These are phyloP conservation scores for Drosophila leonis DNA, from an alignment of 2,888 invertebrate genomes.

Conservation along the genomic window DNA sequence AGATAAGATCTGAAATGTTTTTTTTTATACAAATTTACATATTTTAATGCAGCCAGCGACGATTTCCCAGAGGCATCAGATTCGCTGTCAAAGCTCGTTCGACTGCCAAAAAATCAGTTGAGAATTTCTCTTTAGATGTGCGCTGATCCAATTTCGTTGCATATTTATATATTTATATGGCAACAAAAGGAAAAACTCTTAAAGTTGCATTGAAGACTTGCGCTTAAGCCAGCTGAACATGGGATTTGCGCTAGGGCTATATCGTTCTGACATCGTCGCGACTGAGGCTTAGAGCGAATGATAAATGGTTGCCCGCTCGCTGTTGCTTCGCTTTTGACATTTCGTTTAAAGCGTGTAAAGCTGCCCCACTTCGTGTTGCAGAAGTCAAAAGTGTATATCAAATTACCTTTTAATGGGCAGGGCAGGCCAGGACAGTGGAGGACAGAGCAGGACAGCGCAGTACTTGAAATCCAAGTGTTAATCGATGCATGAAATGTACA, in stretches of 20 bases:
- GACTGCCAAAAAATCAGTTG: conserved; percentile 32
- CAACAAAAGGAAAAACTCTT: conserved; percentile 14
- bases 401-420: conserved; percentile 71
- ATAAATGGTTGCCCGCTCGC: conserved; percentile 59
- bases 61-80: conserved; percentile 72
- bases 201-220: conserved; percentile 19
- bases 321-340: conserved; percentile 35
- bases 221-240: conserved; percentile 10
- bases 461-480: conserved; percentile 32
- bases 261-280: conserved; percentile 47
- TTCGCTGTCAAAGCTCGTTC: conserved; percentile 18
- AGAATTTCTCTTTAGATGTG: conserved; percentile 17
- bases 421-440: conserved; percentile 12
- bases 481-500: conserved; percentile 54
- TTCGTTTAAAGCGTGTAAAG: conserved; percentile 40
- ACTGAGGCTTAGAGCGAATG: conserved; percentile 57
- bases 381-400: conserved; percentile 64
- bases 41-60: conserved; percentile 62
- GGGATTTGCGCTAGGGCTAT: conserved; percentile 21
- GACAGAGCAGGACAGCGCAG: conserved; percentile 1
- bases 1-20: neutral
- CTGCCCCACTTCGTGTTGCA: neutral
- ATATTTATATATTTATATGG: neutral
- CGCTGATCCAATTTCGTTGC: conserved; percentile 38
- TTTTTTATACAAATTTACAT: conserved; percentile 62